Conservation (phyloP, 2,888 invertebrate genomes). For the Xestoiulus laeticollis region DNA sequence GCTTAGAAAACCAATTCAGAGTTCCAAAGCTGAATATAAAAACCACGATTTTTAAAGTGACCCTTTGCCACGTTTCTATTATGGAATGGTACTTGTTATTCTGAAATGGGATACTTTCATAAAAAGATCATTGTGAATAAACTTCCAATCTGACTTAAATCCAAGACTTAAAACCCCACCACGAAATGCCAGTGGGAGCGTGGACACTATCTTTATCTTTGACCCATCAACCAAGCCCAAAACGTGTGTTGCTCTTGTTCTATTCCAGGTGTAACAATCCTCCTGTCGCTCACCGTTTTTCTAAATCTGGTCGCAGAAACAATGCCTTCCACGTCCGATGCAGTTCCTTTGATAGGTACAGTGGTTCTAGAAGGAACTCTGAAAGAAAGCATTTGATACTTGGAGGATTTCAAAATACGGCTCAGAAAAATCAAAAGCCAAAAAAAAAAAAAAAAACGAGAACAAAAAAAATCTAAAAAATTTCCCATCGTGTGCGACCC, state of each 20-base stretch:
- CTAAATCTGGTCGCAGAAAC: slow-evolving; percentile 97
- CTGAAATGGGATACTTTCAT: neutral
- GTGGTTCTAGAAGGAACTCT: slow-evolving; percentile 54
- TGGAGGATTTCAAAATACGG: slow-evolving; percentile 52
- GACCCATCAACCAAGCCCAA: neutral
- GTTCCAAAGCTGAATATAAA: too few species aligned
- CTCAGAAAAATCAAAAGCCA: slow-evolving; percentile 11
- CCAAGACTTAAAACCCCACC: neutral
- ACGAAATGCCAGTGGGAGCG: slow-evolving; percentile 20
- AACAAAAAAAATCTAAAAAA: slow-evolving; percentile 47
- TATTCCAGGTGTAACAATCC: slow-evolving; percentile 91
- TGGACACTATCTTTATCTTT: slow-evolving; percentile 46
- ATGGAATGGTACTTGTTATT: neutral
- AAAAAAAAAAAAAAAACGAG: slow-evolving; percentile 42
- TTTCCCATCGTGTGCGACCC: neutral
- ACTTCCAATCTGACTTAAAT: neutral
- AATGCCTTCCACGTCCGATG: slow-evolving; percentile 98
- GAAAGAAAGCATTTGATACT: slow-evolving; percentile 56
- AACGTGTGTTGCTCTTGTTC: slow-evolving; percentile 53
- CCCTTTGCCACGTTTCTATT: too few species aligned
- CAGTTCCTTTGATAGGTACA: slow-evolving; percentile 97
- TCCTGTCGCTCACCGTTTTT: slow-evolving; percentile 97
- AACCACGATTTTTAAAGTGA: too few species aligned
- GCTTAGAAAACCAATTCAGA: too few species aligned
- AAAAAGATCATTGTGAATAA: neutral